Base-by-base conservation (phyloP, 2,888 invertebrate genomes). In the Drosophila eohydei region DNA sequence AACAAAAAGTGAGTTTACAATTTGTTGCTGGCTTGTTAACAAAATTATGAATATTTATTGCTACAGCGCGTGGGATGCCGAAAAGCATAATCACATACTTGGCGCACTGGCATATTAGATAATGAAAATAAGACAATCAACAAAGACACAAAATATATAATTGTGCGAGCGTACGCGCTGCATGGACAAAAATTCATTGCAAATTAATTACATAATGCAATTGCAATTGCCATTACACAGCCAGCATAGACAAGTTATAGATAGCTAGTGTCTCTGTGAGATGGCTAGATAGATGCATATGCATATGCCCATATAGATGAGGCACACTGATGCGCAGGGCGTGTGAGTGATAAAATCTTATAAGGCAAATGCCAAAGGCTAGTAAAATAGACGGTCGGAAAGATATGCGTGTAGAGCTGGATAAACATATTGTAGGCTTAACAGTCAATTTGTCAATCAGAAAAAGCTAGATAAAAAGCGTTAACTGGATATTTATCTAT, bases 31-130 rank as follows among this genome's bases (percentile, higher is more conserved):
- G 68, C 54, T 72, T 71, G 63, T 78, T 73, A 72, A 66, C 67
- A 69, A 87, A 73, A 72, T 64, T 74, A 84, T 87, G 76, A 83
- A 87, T 84, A 87, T 82, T 87, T 84, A 82, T 87, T 82, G 62
- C 76, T 59, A 68, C 71, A 87, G 54, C 71, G 72, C 85, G 88
- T 87, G 85, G 76, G 88, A 82, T 64, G 80, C 48, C 46, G 41
- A 50, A 50, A 51, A 44, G 8, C 40, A 58, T 71, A 76, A 71
- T 66, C 68, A 63, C 70, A 38, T 4, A 9, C 26, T 14, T 40
- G 44, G 30, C 46, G 14, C 30, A 56, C 59, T 65, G 73, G 70
- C 71, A 62, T 57, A 60, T 88, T 85, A 74, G 74, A 83, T 74
- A 86, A 88, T 83, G 50, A 55, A 84, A 71, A 87, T 75, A 73